Base-by-base conservation (phyloP, 2,888 invertebrate species). In the Xylocampa areola region DNA sequence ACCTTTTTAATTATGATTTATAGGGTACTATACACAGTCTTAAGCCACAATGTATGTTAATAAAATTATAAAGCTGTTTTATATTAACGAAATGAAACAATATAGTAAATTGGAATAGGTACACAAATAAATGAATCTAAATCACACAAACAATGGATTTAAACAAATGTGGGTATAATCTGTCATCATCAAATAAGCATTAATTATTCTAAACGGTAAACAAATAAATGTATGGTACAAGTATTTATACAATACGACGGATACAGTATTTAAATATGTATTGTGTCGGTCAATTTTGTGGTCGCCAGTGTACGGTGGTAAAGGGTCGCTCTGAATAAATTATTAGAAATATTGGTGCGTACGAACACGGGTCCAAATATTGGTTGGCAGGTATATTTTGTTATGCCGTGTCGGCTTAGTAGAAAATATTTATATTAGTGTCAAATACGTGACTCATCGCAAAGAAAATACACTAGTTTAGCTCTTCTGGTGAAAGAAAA, bases 291-390 rank as follows among this genome's bases (percentile, higher is more conserved):
- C 29, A 58, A 53, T 71, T 54, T 60, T 11, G 45, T 63, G 52
- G 63, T 39, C 49, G 47, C 14, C 43, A 17, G 43, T 51, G 44
- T 68, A 49, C 39, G 30, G 21, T 4, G 25, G 44, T 44, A 41
- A 41, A 45, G 35, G 51, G 45, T 51, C 16, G 40, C 6, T 14
- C 43, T 71, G 64, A 74, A 73, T 73, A 74, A 73, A 74, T 71
- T 68, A 74, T 72, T 44, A 54, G 53, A 64, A 57, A 43, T 64
- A 71, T 68, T 58, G 57, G 66, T 61, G 23, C 33, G 29, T 14
- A 37, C 39, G 11, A 23, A 54, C 17, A 13, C 11, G n/a, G 32
- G 17, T 10, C 10, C 17, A 32, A 37, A 49, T 54, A 48, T 36
- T 43, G 41, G 35, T 49, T 35, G 14, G 39, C 43, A 54, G n/a